phyloP scores from a whole-genome alignment of 1,140 invertebrate genomes.

The Cylas formicarius region DNA sequence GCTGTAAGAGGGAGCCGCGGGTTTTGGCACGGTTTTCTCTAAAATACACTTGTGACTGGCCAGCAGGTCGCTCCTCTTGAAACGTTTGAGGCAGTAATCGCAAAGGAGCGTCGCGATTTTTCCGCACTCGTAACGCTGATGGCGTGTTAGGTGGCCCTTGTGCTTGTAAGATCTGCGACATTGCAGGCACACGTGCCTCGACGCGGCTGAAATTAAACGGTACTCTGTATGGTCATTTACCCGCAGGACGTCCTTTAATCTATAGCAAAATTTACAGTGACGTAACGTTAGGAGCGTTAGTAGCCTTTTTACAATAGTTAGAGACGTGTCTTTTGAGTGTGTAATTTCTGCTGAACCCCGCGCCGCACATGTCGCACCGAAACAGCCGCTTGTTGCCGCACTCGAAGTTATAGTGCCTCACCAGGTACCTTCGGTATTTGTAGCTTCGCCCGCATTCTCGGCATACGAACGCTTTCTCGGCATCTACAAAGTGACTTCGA shows the following conservation, averaged over 20 bases:
- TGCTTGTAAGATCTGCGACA: slow-evolving; percentile 12
- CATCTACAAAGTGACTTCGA: too few species aligned
- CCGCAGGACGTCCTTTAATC: too few species aligned
- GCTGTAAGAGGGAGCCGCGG: too few species aligned
- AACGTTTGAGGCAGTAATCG: slow-evolving; percentile 42
- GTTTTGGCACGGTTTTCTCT: slow-evolving; percentile 1
- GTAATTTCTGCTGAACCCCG: slow-evolving; percentile 40
- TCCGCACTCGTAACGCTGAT: slow-evolving; percentile 12
- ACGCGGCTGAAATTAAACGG: too few species aligned
- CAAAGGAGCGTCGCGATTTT: slow-evolving; percentile 54
- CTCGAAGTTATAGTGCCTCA: slow-evolving; percentile 31
- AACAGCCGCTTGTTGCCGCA: slow-evolving; percentile 53
- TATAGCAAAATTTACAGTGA: too few species aligned
- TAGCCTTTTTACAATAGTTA: too few species aligned
- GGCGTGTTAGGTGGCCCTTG: slow-evolving; percentile 6
- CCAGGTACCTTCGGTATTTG: slow-evolving; percentile 7
- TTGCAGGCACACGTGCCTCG: too few species aligned
- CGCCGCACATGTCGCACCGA: slow-evolving; percentile 38
- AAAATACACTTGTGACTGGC: too few species aligned
- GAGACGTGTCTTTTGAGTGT: slow-evolving; percentile 29
- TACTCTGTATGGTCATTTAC: too few species aligned
- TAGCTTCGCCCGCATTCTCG: slow-evolving; percentile 9
- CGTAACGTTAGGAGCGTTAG: too few species aligned
- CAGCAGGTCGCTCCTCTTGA: slow-evolving; percentile 17
- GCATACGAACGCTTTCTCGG: slow-evolving; percentile 10